A percentile compares a stretch with the other conserved stretches of the same genome.
Evolutionary conservation across 1,140 invertebrate genomes (phyloP).

Genomic region (Oreohelix idahoensis): DNA sequence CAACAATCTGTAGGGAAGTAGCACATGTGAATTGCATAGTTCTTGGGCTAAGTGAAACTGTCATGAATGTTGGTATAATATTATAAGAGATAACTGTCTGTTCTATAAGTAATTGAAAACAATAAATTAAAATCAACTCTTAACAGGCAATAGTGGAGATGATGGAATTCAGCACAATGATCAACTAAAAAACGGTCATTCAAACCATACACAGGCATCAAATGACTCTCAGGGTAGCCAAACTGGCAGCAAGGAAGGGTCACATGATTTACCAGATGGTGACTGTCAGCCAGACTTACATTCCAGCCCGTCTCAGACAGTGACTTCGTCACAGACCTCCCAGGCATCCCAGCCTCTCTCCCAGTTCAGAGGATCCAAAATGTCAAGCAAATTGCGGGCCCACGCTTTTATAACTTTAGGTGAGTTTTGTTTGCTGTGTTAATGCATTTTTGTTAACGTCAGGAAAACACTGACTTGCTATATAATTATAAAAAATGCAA

Average conservation of each 20-base stretch:
- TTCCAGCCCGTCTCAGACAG: conserved; percentile 36
- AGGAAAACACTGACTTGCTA: no score
- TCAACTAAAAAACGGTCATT: not conserved
- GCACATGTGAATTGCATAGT: no score
- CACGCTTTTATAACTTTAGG: conserved; percentile 70
- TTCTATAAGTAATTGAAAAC: no score
- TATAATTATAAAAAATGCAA: no score
- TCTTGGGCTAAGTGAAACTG: no score
- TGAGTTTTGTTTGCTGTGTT: conserved; percentile 42
- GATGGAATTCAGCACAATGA: not conserved
- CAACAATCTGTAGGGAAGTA: no score
- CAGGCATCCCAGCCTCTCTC: conserved; percentile 54
- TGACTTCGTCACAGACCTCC: not conserved
- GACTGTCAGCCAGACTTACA: conserved; percentile 26
- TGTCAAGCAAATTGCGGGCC: conserved; percentile 65
- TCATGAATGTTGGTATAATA: no score
- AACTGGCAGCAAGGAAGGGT: not conserved
- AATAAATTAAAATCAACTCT: no score
- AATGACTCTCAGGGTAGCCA: conserved; percentile 1
- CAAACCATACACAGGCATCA: not conserved
- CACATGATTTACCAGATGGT: conserved; percentile 6
- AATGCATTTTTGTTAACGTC: not conserved
- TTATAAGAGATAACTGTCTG: no score
- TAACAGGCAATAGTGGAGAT: conserved; percentile 10
- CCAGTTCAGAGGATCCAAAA: conserved; percentile 68